Evolutionary conservation across 1,140 invertebrate genomes (phyloP), one percentile per base, ranked within the genome.

Genomic region (Schlechtendalia chinensis): DNA sequence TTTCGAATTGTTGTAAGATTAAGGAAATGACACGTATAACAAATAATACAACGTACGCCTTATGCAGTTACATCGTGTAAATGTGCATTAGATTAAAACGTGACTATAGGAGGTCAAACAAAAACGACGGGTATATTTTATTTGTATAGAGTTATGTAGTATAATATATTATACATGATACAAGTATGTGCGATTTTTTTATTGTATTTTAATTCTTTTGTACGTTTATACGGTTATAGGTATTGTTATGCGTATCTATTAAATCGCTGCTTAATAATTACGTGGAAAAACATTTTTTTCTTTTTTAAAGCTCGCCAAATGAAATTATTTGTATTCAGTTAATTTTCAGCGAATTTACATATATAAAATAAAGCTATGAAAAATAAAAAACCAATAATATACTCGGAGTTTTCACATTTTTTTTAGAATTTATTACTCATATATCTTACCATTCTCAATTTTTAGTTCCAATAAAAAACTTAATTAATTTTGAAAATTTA

Each of bases 71-170:
- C 32, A 8, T n/a, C 32, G 32, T 39, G 8, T 39, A 39, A 39
- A 39, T 27, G 27, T 53, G 3, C 5, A 27, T 72, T 72, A 27
- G 69, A 72, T 72, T 53, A 72, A 72, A 72, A 72, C 69, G 69
- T 72, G 69, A 72, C 24, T 16, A n/a, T n/a, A n/a, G n/a, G n/a
- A n/a, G n/a, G 17, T 27, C 24, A 47, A 69, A 47, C n/a, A 47
- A 16, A 47, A 65, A 22, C 32, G 27, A 12, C 19, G 17, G 29
- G n/a, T 1, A 8, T 39, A 39, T 39, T 4, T 39, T 39, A n/a
- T 39, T 39, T 4, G 32, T 3, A 39, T 4, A 8, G 32, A 39
- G 32, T 3, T 8, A 3, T 8, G 32, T 8, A 8, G 3, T 4
- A 39, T 39, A 4, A 39, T 8, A 8, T 39, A 39, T 39, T 39